These are phyloP conservation scores for Rhea pennata DNA, from an alignment of 2,113 vertebrate species.

Conservation along the genomic window DNA sequence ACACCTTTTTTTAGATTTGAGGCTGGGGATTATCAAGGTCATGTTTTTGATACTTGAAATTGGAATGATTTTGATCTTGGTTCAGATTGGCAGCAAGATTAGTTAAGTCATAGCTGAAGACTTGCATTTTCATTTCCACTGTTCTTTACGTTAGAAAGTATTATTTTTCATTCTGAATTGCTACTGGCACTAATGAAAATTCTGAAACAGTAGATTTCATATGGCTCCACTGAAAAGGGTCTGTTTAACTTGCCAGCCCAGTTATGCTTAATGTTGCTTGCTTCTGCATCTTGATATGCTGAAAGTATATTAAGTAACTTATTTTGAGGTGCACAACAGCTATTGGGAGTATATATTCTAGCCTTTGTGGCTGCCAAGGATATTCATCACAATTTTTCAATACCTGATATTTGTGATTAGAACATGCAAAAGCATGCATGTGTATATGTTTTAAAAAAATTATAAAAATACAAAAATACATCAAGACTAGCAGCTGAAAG, in stretches of 20 bases:
- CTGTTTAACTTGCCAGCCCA: background rate
- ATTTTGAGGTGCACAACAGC: background rate
- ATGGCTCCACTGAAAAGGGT: background rate
- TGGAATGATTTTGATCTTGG: background rate
- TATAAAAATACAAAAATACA: background rate
- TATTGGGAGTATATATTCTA: background rate
- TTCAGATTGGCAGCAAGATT: background rate
- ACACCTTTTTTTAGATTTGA: background rate
- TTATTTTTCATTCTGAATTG: background rate
- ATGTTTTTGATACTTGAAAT: background rate
- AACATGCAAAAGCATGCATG: background rate
- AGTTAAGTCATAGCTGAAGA: background rate
- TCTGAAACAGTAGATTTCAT: background rate
- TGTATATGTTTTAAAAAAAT: background rate
- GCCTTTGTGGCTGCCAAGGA: background rate
- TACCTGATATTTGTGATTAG: background rate
- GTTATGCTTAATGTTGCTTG: background rate
- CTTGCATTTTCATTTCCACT: background rate
- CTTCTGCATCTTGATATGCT: background rate
- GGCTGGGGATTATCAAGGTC: background rate
- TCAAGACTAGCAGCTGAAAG: background rate
- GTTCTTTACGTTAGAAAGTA: background rate
- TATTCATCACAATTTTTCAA: background rate
- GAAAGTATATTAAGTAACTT: background rate
- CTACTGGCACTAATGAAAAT: background rate